Evolutionary conservation across 2,113 vertebrate species (phyloP).

Genomic region (Oryzias celebensis): DNA sequence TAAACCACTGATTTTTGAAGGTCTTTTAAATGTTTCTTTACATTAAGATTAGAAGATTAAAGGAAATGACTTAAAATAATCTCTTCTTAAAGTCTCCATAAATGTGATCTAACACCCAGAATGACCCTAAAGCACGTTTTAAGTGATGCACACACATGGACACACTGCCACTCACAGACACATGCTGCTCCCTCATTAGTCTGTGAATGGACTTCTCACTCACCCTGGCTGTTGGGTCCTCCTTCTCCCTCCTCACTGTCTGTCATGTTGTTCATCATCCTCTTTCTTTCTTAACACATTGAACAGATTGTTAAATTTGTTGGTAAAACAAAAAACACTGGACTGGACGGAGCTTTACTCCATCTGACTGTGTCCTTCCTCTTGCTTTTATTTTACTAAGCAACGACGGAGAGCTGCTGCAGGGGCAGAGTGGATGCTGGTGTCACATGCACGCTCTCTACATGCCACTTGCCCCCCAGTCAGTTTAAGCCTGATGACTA

Average conservation of each 20-base stretch:
- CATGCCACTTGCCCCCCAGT: slow-evolving; percentile 65
- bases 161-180: slow-evolving; percentile 18
- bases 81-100: slow-evolving; percentile 13
- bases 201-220: slow-evolving; percentile 67
- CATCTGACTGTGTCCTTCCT: slow-evolving; percentile 29
- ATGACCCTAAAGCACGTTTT: background rate
- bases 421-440: slow-evolving; percentile 80
- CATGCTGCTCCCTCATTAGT: slow-evolving; percentile 20
- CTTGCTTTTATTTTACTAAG: slow-evolving; percentile 15
- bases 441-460: slow-evolving; percentile 67
- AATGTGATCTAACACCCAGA: background rate
- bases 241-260: slow-evolving; percentile 89
- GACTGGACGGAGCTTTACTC: slow-evolving; percentile 20
- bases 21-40: no score
- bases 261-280: slow-evolving; percentile 92
- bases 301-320: slow-evolving; percentile 12
- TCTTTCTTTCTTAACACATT: slow-evolving; percentile 57
- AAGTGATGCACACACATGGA: slow-evolving; percentile 1
- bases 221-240: slow-evolving; percentile 87
- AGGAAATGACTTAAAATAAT: background rate
- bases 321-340: slow-evolving; percentile 9
- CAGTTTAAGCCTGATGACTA: slow-evolving; percentile 78
- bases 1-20: no score
- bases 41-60: no score
- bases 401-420: slow-evolving; percentile 60